Evolutionary conservation across 2,113 vertebrate genomes (phyloP), one percentile per base, ranked within the genome.

Genomic region (Oryzias javanicus): DNA sequence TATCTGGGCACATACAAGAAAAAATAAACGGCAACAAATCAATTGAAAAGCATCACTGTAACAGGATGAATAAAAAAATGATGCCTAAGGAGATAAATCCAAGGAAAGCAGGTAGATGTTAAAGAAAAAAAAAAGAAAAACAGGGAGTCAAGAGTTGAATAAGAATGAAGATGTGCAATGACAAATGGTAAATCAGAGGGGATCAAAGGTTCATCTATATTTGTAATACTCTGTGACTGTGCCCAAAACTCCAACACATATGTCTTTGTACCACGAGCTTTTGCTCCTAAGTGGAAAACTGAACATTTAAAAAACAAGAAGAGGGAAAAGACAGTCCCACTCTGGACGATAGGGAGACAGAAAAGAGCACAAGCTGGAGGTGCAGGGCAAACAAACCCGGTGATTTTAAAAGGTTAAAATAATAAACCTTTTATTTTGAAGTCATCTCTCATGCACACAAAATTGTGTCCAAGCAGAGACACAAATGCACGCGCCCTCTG

Each of bases 381-480:
- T 74, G 59, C 44, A 72, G 51, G 74, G 24, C 74, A 72, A 59
- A 65, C 60, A 85, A 79, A 83, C 77, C 63, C 1, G 20, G 44
- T 59, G 62, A 72, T 64, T 85, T 85, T 77, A 77, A 81, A 78
- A 78, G 70, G 77, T 64, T 60, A 62, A 76, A 76, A 80, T 81
- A 82, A 80, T 68, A 76, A 78, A 81, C 71, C 75, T 75, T 78
- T 84, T 72, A 78, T 78, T 85, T 80, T 73, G 65, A 76, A 76
- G 74, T 76, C 78, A 73, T 79, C 74, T 79, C 69, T 75, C 72
- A 71, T 63, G 42, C 74, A 74, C 66, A 64, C 55, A 59, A 60
- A 75, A 66, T 59, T 74, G 65, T 85, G 82, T 85, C 77, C 77
- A 19, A 78, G 74, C 66, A 62, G 64, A 79, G 74, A 79, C 78